Evolutionary conservation across 1,140 invertebrate genomes (phyloP).

Genomic region (Drosophila bocqueti): DNA sequence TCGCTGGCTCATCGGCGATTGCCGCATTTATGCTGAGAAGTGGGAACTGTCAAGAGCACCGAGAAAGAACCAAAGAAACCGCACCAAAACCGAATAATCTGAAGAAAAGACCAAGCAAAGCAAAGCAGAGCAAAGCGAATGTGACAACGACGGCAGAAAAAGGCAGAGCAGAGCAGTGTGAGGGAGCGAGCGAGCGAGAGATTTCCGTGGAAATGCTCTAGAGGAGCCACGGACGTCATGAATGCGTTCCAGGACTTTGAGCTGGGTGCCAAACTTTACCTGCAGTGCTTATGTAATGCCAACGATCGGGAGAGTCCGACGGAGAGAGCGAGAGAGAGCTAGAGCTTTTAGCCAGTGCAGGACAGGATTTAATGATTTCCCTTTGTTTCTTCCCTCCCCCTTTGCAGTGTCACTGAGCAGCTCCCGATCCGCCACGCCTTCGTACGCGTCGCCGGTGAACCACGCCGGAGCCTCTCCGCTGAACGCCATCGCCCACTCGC

Average conservation of each 20-base stretch:
- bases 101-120: slow-evolving; percentile 57
- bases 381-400: slow-evolving; percentile 14
- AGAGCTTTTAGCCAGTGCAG: not conserved
- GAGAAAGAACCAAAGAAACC: slow-evolving; percentile 18
- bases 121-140: slow-evolving; percentile 81
- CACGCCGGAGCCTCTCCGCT: slow-evolving; percentile 87
- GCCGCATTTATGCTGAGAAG: slow-evolving; percentile 73
- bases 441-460: slow-evolving; percentile 92
- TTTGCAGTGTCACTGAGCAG: slow-evolving; percentile 94
- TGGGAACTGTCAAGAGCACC: slow-evolving; percentile 74
- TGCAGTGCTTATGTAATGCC: slow-evolving; percentile 84
- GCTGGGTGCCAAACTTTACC: slow-evolving; percentile 81
- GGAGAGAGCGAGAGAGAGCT: slow-evolving; percentile 7
- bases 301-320: not conserved
- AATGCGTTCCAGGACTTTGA: slow-evolving; percentile 82
- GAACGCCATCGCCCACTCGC: slow-evolving; percentile 89
- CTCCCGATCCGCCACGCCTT: slow-evolving; percentile 95
- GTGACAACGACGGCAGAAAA: slow-evolving; percentile 78
- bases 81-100: slow-evolving; percentile 33
- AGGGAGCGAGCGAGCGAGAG: slow-evolving; percentile 41
- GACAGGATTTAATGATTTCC: slow-evolving; percentile 11
- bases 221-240: slow-evolving; percentile 60
- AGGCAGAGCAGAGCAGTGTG: slow-evolving; percentile 75
- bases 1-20: slow-evolving; percentile 46
- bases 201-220: slow-evolving; percentile 47